Evolutionary conservation across 2,888 invertebrate genomes (phyloP), one percentile per base, ranked within the genome.

Genomic region (Salticus scenicus): DNA sequence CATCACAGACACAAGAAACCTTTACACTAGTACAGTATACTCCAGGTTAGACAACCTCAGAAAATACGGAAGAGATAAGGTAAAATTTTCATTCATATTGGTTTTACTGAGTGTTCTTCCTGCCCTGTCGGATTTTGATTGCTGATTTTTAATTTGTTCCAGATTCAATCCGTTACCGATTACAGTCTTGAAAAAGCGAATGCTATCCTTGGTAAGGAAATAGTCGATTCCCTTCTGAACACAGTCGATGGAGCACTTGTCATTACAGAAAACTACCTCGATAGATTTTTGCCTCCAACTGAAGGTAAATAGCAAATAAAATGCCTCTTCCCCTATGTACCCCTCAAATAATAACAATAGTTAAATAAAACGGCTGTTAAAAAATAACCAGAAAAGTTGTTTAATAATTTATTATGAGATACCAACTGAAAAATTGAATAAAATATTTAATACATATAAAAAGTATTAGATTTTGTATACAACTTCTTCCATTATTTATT

Each of bases 261-360:
- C 0, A 91, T 94, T 84, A 95, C 95, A 27, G 95, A 96, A 92
- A 93, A 94, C 84, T 92, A 95, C 88, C 91, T 96, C 12, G 95
- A 96, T 91, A 94, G 94, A 90, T 95, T 95, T 90, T 93, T 96
- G 88, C 96, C 94, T 28, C 92, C 93, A 91, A 27, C 31, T 42
- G 66, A 66, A 5, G 75, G 75, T 75, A 75, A 66, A 30, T 17
- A 14, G n/a, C n/a, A n/a, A n/a, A n/a, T n/a, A n/a, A n/a, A n/a
- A n/a, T n/a, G n/a, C n/a, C n/a, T n/a, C n/a, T n/a, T n/a, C n/a
- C n/a, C n/a, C n/a, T n/a, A n/a, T n/a, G n/a, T n/a, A n/a, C n/a
- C n/a, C n/a, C n/a, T n/a, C n/a, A n/a, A n/a, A n/a, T n/a, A n/a
- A n/a, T n/a, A n/a, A n/a, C n/a, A n/a, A n/a, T n/a, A n/a, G n/a